A percentile compares a stretch with the other conserved stretches of the same genome.
phyloP scores from a whole-genome alignment of 1,140 invertebrate genomes.

The Anoplophora glabripennis region DNA sequence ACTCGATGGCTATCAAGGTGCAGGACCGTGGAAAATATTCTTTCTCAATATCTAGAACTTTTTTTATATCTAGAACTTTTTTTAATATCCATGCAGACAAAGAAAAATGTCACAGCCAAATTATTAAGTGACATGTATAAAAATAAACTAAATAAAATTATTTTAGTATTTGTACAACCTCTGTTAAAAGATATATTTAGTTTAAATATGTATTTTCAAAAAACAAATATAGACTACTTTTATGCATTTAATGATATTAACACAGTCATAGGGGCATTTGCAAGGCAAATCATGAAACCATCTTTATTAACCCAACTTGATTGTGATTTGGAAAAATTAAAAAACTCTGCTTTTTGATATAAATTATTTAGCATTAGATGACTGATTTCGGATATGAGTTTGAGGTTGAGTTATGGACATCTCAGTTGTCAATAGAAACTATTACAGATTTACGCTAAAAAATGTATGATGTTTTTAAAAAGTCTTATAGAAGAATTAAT shows the following conservation, averaged over 20 bases:
- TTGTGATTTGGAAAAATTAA: slow-evolving; percentile 6
- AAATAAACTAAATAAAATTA: slow-evolving; percentile 7
- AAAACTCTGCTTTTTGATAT: slow-evolving; percentile 6
- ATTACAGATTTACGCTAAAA: slow-evolving; percentile 5
- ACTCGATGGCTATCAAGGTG: slow-evolving; percentile 7
- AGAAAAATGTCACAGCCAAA: slow-evolving; percentile 9
- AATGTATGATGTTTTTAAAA: slow-evolving; percentile 13
- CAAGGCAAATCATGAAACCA: slow-evolving; percentile 15
- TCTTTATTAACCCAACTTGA: slow-evolving; percentile 1
- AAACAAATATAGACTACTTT: slow-evolving; percentile 1
- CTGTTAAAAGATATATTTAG: slow-evolving; percentile 2
- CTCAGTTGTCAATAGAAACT: neutral
- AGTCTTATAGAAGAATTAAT: slow-evolving; percentile 6
- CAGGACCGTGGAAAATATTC: slow-evolving; percentile 6
- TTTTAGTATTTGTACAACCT: neutral
- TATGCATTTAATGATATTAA: slow-evolving; percentile 6
- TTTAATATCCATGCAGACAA: neutral
- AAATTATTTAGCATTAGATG: slow-evolving; percentile 10
- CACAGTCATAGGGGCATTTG: slow-evolving; percentile 10
- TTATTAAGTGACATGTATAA: slow-evolving; percentile 7
- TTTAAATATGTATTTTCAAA: slow-evolving; percentile 14
- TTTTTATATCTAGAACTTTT: too few relatives aligned
- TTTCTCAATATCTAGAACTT: slow-evolving; percentile 10
- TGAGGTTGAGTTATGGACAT: neutral
- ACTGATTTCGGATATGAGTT: slow-evolving; percentile 16